These are phyloP conservation scores for Nyctibius grandis DNA, from an alignment of 2,797 vertebrate genomes.

Conservation along the genomic window DNA sequence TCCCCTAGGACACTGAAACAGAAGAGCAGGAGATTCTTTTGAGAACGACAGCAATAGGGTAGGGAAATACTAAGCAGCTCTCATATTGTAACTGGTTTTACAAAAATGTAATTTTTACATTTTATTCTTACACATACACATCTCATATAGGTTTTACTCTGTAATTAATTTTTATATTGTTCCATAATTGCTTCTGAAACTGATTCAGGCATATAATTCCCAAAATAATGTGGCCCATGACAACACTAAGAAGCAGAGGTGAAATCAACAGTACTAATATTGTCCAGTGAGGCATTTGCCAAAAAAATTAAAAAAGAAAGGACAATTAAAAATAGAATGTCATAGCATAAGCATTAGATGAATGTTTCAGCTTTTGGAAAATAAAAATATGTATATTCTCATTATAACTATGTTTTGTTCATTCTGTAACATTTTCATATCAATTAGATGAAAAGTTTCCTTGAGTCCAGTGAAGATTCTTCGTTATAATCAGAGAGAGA, in stretches of 20 bases:
- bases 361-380: background rate
- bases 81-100: background rate
- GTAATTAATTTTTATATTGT: background rate
- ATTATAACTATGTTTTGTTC: background rate
- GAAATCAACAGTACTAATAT: background rate
- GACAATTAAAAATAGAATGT: background rate
- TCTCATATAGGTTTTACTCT: background rate
- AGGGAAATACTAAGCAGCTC: background rate
- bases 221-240: background rate
- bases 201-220: background rate
- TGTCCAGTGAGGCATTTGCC: background rate
- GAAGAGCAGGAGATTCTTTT: background rate
- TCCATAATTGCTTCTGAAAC: background rate
- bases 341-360: background rate
- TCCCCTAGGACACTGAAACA: conserved; percentile 89
- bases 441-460: background rate
- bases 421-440: background rate
- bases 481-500: background rate
- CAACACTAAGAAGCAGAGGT: background rate
- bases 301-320: background rate
- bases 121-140: background rate
- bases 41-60: background rate
- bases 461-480: background rate
- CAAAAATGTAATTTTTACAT: background rate
- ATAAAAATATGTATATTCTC: background rate